phyloP scores from a whole-genome alignment of 2,888 invertebrate species.

The Sinelater perroti region DNA sequence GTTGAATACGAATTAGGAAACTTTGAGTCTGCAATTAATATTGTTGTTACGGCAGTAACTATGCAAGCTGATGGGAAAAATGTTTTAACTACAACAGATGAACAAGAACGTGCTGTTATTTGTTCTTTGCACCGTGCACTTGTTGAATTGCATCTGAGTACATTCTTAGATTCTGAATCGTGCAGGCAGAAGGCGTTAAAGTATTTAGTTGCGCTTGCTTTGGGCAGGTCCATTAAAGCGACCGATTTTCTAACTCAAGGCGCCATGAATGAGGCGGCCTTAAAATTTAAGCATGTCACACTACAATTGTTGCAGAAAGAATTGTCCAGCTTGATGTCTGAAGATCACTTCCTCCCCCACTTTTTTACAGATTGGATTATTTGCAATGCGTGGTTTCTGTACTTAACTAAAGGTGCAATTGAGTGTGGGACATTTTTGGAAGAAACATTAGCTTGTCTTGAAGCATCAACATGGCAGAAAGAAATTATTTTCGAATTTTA shows the following conservation, averaged over 20 bases:
- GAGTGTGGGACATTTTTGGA: conserved; percentile 57
- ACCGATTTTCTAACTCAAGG: conserved; percentile 45
- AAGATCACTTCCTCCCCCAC: conserved; percentile 63
- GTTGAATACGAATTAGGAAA: conserved; percentile 67
- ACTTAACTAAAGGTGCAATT: conserved; percentile 55
- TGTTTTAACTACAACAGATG: conserved; percentile 45
- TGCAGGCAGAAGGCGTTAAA: conserved; percentile 47
- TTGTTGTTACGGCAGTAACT: conserved; percentile 63
- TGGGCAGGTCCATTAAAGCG: conserved; percentile 43
- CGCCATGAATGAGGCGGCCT: conserved; percentile 48
- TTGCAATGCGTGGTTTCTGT: conserved; percentile 65
- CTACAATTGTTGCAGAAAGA: conserved; percentile 47
- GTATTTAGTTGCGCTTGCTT: conserved; percentile 48
- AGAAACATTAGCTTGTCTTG: conserved; percentile 49
- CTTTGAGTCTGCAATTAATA: conserved; percentile 60
- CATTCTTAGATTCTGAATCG: conserved; percentile 26
- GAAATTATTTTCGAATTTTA: conserved; percentile 62
- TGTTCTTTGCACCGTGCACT: conserved; percentile 60
- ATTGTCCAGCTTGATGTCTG: conserved; percentile 41
- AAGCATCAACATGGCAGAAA: conserved; percentile 51
- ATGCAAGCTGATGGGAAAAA: conserved; percentile 48
- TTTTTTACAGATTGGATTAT: conserved; percentile 64
- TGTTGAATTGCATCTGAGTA: conserved; percentile 47
- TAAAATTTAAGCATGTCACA: conserved; percentile 55
- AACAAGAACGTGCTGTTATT: conserved; percentile 54